Base-by-base conservation (phyloP, 53 echinoderm and acorn worm species). In the Paelopatides confundens region DNA sequence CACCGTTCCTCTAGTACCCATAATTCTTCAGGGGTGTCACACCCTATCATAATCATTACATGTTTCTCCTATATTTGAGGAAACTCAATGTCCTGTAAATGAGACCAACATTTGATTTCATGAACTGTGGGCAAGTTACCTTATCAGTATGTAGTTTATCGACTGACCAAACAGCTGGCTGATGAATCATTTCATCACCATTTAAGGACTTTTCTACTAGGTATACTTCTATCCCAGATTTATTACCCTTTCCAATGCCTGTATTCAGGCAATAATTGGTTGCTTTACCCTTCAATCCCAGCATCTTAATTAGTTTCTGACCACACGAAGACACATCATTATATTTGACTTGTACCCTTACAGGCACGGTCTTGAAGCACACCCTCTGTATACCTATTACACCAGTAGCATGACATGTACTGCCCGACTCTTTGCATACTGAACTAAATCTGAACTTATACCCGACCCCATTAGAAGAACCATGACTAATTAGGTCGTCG, bases 1-100 rank as follows among this genome's bases (percentile, higher is more conserved):
- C 90, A 66, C 50, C 86, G 21, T 62, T 90, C 90, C 12, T 89
- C 85, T 37, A 89, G 32, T 12, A 62, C 85, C 89, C 76, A 85
- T 12, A 66, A 66, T 1, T 29, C 88, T 43, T 88, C 88, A 6
- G 88, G 88, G 17, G 66, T 65, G 36, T 88, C 82, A 31, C 87
- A 39, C 12, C 88, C 88, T 5, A 89, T 89, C 18, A 89, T 70
- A 8, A 89, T n/a, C n/a, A n/a, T n/a, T n/a, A n/a, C n/a, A n/a
- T n/a, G n/a, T n/a, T n/a, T n/a, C n/a, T n/a, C n/a, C 35, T 52
- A 33, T 68, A 47, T 84, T 15, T 6, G 36, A 29, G 89, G 89
- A 30, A 89, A 81, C 26, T 89, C 31, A 8, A 89, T 66, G 5
- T 70, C 89, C 11, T 51, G 2, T 32, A 89, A 35, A 63, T 90